Evolutionary conservation across 2,113 vertebrate genomes (phyloP), one percentile per base, ranked within the genome.

Genomic region (Columba janthina): DNA sequence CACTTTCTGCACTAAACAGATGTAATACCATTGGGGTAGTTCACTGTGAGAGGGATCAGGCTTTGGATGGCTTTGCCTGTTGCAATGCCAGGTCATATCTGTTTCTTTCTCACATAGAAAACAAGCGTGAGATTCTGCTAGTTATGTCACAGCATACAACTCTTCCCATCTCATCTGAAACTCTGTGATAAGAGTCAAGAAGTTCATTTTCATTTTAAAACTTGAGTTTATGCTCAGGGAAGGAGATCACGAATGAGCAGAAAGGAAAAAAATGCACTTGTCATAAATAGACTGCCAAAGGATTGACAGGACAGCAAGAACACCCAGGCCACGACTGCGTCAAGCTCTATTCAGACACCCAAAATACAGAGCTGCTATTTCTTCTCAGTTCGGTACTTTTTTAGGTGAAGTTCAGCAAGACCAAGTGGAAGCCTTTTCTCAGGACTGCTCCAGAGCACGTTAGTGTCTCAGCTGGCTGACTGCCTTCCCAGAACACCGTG

Each of bases 271-370:
- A 80, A 67, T 19, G 28, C 19, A 25, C 6, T 76, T n/a, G 11
- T 48, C 56, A 11, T 64, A 88, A 75, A 42, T 31, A 60, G 46
- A 29, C 21, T 51, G 38, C 31, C 5, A 2, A 62, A 44, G 6
- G 28, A 19, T 11, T 46, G 26, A 16, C 1, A 1, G 48, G 40
- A 40, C 13, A 69, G 17, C 12, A 48, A 40, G 25, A 42, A 25
- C 28, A 26, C 20, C 22, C 19, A 15, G 36, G 32, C 44, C 9
- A 26, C 1, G 1, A 13, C 66, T 38, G 65, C 7, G 1, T 3
- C 0, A 2, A 44, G 42, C 22, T 75, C 42, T 32, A 51, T 34
- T 50, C 16, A 38, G 20, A 62, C 18, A 60, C 58, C 36, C 51
- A 38, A 24, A 46, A 77, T 76, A 78, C 8, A 6, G 36, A 21